Evolutionary conservation across 2,888 invertebrate genomes (phyloP), one percentile per base, ranked within the genome.

Genomic region (Agriotes lineatus): DNA sequence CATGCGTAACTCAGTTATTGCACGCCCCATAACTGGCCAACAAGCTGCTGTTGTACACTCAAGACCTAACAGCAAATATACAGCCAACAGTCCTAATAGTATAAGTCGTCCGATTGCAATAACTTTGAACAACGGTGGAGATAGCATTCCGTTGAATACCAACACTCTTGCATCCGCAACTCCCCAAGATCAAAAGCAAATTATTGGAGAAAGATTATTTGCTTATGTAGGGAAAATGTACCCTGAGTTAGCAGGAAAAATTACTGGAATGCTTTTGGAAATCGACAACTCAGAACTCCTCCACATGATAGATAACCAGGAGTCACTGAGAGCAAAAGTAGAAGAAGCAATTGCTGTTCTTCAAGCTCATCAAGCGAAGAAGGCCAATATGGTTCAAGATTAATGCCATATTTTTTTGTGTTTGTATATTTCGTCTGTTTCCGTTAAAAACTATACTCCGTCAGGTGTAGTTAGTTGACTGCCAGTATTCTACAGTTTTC

Each of bases 271-370:
- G 78, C 89, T 99, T 85, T 86, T 99, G 80, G 99, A 99, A 86
- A 99, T 99, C 82, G 99, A 99, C 86, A 97, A 97, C 85, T 94
- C 96, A 6, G 99, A 99, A 85, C 87, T 99, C 77, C 88, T 99
- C 76, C 96, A 97, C 86, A 97, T 99, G 96, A 88, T 99, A 80
- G 97, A 97, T 84, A 95, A 97, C 85, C 92, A 92, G 78, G 97
- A 97, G 81, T 95, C 97, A 37, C 90, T 99, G 69, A 95, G 96
- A 85, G 94, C 96, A 70, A 99, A 97, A 89, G 95, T 97, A 69
- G 97, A 98, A 83, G 98, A 99, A 86, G 98, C 98, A 72, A 96
- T 99, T 79, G 96, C 97, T 80, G 98, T 99, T 75, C 88, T 99
- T 80, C 96, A 97, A 86, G 97, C 97, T 81, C 98, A 98, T 85